phyloP scores from a whole-genome alignment of 2,797 vertebrate species.

The Psittacula derbiana region DNA sequence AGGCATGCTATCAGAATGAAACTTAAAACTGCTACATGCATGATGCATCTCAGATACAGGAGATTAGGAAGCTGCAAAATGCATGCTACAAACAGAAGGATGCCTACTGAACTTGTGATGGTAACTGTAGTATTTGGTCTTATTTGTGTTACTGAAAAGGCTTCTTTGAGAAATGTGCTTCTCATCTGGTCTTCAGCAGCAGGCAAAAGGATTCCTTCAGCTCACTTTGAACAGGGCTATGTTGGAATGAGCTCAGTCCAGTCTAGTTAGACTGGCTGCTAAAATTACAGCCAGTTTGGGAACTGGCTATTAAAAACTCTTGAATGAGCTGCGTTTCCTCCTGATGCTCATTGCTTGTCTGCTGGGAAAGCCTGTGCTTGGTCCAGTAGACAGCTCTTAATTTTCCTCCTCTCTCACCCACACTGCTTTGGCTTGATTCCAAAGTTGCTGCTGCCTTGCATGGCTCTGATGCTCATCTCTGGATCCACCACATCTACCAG shows the following conservation, averaged over 20 bases:
- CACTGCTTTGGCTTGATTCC: neutral
- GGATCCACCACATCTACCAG: neutral
- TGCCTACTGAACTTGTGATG: neutral
- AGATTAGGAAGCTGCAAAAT: neutral
- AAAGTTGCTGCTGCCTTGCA: neutral
- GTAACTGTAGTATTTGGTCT: neutral
- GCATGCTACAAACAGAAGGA: neutral
- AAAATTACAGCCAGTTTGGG: slow-evolving; percentile 42
- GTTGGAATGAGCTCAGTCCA: neutral
- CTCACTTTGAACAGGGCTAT: neutral
- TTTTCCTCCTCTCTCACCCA: neutral
- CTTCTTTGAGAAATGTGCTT: neutral
- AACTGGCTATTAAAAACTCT: slow-evolving; percentile 5
- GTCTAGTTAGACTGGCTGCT: slow-evolving; percentile 27
- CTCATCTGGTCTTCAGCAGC: neutral
- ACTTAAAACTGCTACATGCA: neutral
- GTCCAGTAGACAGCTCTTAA: neutral
- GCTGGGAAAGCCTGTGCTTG: neutral
- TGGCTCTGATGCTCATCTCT: neutral
- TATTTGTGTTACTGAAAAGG: neutral
- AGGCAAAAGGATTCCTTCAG: neutral
- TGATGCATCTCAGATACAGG: neutral
- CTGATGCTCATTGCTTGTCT: neutral
- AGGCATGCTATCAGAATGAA: neutral
- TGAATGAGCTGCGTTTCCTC: neutral